phyloP scores from a whole-genome alignment of 2,888 invertebrate species.

The Notodonta ziczac region DNA sequence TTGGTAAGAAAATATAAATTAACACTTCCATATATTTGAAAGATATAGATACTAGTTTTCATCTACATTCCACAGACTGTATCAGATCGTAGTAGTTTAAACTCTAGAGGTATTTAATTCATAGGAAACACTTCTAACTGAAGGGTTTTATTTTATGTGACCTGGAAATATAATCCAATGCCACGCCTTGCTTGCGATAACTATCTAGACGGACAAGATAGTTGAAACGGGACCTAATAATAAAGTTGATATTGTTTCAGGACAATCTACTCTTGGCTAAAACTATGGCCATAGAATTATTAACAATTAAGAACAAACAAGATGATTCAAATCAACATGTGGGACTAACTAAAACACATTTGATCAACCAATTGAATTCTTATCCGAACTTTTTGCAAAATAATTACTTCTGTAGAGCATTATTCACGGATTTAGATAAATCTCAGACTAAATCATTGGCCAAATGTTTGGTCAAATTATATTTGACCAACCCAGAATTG shows the following conservation, averaged over 20 bases:
- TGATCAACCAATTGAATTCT: conserved; percentile 58
- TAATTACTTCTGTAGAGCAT: conserved; percentile 51
- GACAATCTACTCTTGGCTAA: conserved; percentile 65
- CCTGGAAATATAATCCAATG: too few relatives aligned
- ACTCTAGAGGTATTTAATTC: too few relatives aligned
- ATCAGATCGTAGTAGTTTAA: too few relatives aligned
- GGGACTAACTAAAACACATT: conserved; percentile 52
- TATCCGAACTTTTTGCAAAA: conserved; percentile 50
- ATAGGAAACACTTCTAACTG: too few relatives aligned
- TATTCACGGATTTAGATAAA: conserved; percentile 62
- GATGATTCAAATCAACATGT: conserved; percentile 29
- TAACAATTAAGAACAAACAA: conserved; percentile 37
- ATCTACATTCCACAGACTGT: too few relatives aligned
- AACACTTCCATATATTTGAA: too few relatives aligned
- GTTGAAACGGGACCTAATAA: too few relatives aligned
- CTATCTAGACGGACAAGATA: too few relatives aligned
- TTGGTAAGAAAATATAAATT: conserved; percentile 56
- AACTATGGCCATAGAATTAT: conserved; percentile 57
- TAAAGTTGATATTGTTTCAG: conserved; percentile 53
- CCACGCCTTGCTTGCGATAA: too few relatives aligned
- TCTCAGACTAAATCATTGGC: conserved; percentile 58
- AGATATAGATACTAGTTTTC: too few relatives aligned
- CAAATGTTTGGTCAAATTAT: conserved; percentile 61
- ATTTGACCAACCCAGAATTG: conserved; percentile 40
- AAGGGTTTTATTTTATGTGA: too few relatives aligned